Percentiles rank a stretch among this genome's conserved stretches.
Evolutionary conservation across 2,888 invertebrate species (phyloP).

Genomic region (Erebia aethiops): DNA sequence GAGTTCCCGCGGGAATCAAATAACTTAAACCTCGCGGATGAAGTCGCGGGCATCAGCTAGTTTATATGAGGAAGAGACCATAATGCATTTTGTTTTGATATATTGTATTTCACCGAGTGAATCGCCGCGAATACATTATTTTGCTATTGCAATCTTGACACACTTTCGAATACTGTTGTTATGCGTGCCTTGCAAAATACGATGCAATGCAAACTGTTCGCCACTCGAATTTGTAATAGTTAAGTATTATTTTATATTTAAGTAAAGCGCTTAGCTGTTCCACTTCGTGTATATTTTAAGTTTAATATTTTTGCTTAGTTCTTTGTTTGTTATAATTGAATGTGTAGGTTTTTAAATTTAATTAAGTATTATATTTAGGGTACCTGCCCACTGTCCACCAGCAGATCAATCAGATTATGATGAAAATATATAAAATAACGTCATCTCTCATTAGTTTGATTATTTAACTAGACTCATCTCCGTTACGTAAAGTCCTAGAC

Average conservation of each 20-base stretch:
- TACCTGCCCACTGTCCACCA: too few species aligned
- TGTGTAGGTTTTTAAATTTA: slow-evolving; percentile 2
- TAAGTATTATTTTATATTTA: slow-evolving; percentile 38
- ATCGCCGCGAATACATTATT: slow-evolving; percentile 59
- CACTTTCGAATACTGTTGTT: slow-evolving; percentile 79
- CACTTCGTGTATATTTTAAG: neutral
- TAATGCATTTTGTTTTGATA: slow-evolving; percentile 24
- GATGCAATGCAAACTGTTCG: slow-evolving; percentile 61
- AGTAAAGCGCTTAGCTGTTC: slow-evolving; percentile 1
- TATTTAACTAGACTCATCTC: too few species aligned
- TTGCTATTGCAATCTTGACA: slow-evolving; percentile 78
- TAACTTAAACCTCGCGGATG: too few species aligned
- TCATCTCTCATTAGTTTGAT: too few species aligned
- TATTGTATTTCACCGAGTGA: slow-evolving; percentile 56
- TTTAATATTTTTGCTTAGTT: neutral
- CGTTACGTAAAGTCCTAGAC: too few species aligned
- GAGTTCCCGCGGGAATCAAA: too few species aligned
- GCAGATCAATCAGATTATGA: too few species aligned
- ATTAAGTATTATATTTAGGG: neutral
- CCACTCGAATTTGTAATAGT: slow-evolving; percentile 45
- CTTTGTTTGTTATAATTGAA: neutral
- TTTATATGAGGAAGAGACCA: slow-evolving; percentile 24
- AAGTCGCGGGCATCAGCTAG: too few species aligned
- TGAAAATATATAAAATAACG: too few species aligned
- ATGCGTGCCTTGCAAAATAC: slow-evolving; percentile 76